Evolutionary conservation across 2,888 invertebrate genomes (phyloP), one percentile per base, ranked within the genome.

Genomic region (Xestia ashworthii): DNA sequence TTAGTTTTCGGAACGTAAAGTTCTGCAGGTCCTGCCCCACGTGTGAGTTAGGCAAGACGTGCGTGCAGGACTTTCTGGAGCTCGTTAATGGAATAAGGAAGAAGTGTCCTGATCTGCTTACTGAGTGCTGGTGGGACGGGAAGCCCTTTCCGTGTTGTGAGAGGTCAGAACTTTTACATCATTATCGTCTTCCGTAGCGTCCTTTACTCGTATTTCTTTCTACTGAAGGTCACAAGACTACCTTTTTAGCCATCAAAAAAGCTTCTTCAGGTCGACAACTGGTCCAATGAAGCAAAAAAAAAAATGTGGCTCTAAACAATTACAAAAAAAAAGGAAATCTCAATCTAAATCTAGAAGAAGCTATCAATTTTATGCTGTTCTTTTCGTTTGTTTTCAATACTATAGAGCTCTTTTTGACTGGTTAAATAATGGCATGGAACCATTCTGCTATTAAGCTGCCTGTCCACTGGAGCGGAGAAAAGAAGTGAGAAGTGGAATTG

Each of bases 111-210:
- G 92, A 93, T 1, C 76, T 96, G 48, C 82, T 97, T 60, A 92
- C 92, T 0, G 90, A 94, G 5, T 97, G 97, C 80, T 95, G 93
- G 92, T 96, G 95, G 95, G 91, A 89, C 53, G 92, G 90, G 0
- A 83, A 92, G 48, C 84, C 87, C 1, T 95, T 95, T 72, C 84
- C 87, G 4, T 96, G 96, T 78, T 96, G 96, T 89, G 94, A 96
- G 25, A 93, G 92, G 95, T 95, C 77, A 69, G 70, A 32, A 25
- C 14, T 62, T 53, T 12, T 19, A 25, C 8, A 1, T 5, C 1
- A 44, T 32, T 5, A 12, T 50, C 0, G 16, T 11, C 1, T 50
- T 32, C 16, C 32, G 32, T 32, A 32, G 32, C 32, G 32, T 32
- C 3, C 1, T 32, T 32, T 32, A 32, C 3, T 32, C 3, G 1